Evolutionary conservation across 2,888 invertebrate species (phyloP), one percentile per base, ranked within the genome.

Genomic region (Heteromurus nitidus): DNA sequence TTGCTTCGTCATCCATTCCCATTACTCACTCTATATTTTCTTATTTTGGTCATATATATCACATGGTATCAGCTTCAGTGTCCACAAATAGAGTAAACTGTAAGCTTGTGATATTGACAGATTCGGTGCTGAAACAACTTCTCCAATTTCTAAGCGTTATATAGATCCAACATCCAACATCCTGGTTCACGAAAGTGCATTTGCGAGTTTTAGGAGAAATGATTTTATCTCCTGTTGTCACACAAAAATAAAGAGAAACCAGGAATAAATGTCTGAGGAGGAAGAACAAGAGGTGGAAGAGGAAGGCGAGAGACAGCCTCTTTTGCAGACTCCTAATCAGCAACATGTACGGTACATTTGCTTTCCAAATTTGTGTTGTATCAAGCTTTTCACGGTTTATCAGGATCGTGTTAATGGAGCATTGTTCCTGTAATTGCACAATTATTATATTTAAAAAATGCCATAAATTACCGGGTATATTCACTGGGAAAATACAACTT

Each of bases 261-360:
- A n/a, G n/a, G n/a, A n/a, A n/a, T n/a, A n/a, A 75, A 75, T 75
- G 74, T 75, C 74, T 28, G 31, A 60, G 11, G 55, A 55, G 18
- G 72, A 72, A 31, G 72, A 44, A 47, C n/a, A n/a, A n/a, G n/a
- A n/a, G n/a, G 31, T 42, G 22, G 44, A 75, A 24, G 55, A 31
- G 20, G 65, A 11, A 7, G 24, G 36, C 9, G 65, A 65, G 28
- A 65, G 13, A 26, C 74, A 75, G 18, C 74, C 74, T 22, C 74
- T 75, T 26, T 67, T 75, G 62, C 22, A 55, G 53, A 75, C 31
- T 36, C 36, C 74, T 7, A 55, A 28, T n/a, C 24, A 75, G 65
- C 65, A 75, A 44, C 74, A 75, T 75, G 74, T 75, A 74, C 65
- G 74, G 62, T 73, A 72, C 13, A 72, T 11, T 2, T 65, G 22